These are phyloP conservation scores for Eurosta solidaginis DNA, from an alignment of 1,140 invertebrate species.

Conservation along the genomic window DNA sequence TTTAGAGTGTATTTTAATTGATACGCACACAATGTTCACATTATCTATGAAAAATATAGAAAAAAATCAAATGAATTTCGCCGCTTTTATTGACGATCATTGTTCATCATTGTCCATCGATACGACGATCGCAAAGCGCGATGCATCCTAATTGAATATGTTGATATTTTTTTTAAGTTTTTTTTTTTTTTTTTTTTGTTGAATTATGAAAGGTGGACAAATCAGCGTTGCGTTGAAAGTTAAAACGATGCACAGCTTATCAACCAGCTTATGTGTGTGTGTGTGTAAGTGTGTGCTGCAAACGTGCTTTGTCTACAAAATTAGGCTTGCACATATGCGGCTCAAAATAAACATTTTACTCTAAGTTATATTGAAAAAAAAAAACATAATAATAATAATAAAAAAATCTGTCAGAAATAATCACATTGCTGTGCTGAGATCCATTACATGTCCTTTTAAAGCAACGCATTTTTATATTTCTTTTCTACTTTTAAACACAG, in stretches of 20 bases:
- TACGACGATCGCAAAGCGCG: not conserved
- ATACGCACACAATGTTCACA: not conserved
- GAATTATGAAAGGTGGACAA: slow-evolving; percentile 58
- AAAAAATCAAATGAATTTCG: not conserved
- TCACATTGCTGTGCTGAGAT: not conserved
- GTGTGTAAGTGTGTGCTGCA: not conserved
- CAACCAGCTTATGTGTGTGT: not conserved
- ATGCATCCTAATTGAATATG: not conserved
- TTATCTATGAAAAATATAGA: slow-evolving; percentile 1
- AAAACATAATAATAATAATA: not conserved
- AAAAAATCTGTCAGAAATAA: not conserved
- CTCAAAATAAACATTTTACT: slow-evolving; percentile 9
- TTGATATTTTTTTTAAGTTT: not conserved
- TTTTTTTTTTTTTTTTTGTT: slow-evolving; percentile 57
- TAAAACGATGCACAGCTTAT: not conserved
- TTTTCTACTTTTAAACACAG: not conserved
- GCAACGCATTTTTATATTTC: not conserved
- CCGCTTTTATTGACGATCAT: not conserved
- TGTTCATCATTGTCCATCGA: not conserved
- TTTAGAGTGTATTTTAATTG: not conserved
- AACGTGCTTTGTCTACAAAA: not conserved
- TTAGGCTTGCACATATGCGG: not conserved
- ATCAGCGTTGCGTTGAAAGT: slow-evolving; percentile 48
- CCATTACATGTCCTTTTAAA: not conserved
- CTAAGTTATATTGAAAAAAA: not conserved